Base-by-base conservation (phyloP, 2,888 invertebrate species). In the Apotomis turbidana region DNA sequence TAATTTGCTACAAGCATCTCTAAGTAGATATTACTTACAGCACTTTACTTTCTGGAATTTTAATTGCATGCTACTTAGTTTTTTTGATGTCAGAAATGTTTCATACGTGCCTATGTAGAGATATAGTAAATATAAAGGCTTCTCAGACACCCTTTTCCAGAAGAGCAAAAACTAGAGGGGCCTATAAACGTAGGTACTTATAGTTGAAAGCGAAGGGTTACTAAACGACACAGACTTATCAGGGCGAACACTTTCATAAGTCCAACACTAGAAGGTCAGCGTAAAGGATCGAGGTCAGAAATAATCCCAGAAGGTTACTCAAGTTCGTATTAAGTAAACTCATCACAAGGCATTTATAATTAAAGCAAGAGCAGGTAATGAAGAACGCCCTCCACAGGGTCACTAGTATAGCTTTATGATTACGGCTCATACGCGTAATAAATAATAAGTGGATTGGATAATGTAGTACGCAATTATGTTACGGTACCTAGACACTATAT, bases 261-360 rank as follows among this genome's bases (percentile, higher is more conserved):
- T 27, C 49, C 41, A 46, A 27, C 41, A 68, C 59, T 67, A 44
- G 41, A 55, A 49, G 13, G 27, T 63, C 66, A 64, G 52, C 60
- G 63, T 61, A 46, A 44, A 64, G 52, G 51, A 64, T 74, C 44
- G 72, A 46, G 74, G 73, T 72, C 74, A 71, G 74, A 64, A 74
- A 73, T 70, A 63, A 68, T 61, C 73, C 69, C 68, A 51, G 57
- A 70, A 73, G 71, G 74, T 70, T 68, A 58, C 44, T 63, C 63
- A 72, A 71, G 71, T 76, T 76, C 71, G 70, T 71, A 76, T 70
- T 54, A 71, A 69, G 73, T 70, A 68, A 77, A 77, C 76, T 76
- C 74, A 71, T 72, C 74, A 66, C 72, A 71, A 70, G 63, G 51
- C 67, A 77, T 76, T 77, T 74, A 77, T 74, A 74, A 76, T 77